These are phyloP conservation scores for Pedicia rivosa DNA, from an alignment of 2,888 invertebrate species.

Conservation along the genomic window DNA sequence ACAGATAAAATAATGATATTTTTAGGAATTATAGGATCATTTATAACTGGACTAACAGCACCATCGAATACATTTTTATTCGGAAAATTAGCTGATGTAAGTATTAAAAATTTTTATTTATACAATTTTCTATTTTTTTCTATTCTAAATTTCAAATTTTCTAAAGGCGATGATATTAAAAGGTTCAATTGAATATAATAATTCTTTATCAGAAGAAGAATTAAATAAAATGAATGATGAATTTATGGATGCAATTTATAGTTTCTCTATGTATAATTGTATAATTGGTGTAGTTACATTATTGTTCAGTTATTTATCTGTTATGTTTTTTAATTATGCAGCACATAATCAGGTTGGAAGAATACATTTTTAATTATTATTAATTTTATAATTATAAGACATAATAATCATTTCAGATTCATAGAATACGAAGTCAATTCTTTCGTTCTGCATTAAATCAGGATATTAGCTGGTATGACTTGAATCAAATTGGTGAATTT, in stretches of 20 bases:
- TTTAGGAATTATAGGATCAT: slow-evolving; percentile 35
- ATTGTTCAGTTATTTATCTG: slow-evolving; percentile 39
- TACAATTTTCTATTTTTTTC: neutral
- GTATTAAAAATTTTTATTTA: neutral
- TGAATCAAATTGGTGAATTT: slow-evolving; percentile 46
- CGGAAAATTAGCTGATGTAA: slow-evolving; percentile 22
- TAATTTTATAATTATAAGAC: neutral
- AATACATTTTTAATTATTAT: slow-evolving; percentile 2
- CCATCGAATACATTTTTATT: slow-evolving; percentile 46
- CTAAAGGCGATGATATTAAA: slow-evolving; percentile 15
- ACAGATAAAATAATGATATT: slow-evolving; percentile 37
- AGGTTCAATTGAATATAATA: slow-evolving; percentile 7
- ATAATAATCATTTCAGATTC: slow-evolving; percentile 31
- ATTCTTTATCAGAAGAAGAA: slow-evolving; percentile 6
- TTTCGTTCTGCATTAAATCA: slow-evolving; percentile 45
- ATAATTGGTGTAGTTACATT: slow-evolving; percentile 38
- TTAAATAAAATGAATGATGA: slow-evolving; percentile 21
- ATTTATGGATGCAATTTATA: slow-evolving; percentile 33
- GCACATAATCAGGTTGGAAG: slow-evolving; percentile 43
- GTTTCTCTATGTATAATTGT: slow-evolving; percentile 36
- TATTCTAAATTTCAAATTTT: neutral
- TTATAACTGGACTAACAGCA: slow-evolving; percentile 37
- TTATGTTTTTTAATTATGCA: slow-evolving; percentile 44
- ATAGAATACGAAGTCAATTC: slow-evolving; percentile 39
- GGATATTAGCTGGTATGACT: slow-evolving; percentile 50